Percentiles rank a stretch among this genome's conserved stretches.
phyloP scores from a whole-genome alignment of 2,888 invertebrate genomes.

The Pimpla rufipes region DNA sequence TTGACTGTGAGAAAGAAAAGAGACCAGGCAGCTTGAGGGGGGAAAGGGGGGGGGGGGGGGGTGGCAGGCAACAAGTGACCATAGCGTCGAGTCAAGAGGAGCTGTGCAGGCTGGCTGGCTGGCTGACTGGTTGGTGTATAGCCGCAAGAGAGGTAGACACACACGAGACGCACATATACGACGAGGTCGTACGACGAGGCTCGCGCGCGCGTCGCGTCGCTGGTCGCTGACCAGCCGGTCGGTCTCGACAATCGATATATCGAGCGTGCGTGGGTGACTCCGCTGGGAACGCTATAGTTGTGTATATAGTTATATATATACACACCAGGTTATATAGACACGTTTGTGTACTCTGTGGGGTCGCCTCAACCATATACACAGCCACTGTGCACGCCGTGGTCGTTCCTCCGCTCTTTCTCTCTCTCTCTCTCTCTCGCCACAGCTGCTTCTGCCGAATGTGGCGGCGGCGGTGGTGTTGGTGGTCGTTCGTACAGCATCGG shows the following conservation, averaged over 20 bases:
- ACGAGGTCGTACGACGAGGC: no score
- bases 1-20: constrained; percentile 73
- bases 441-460: constrained; percentile 10
- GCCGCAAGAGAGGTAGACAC: constrained; percentile 39
- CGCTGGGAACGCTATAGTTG: constrained; percentile 46
- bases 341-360: constrained; percentile 47
- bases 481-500: constrained; percentile 41
- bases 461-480: neutral
- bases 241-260: constrained; percentile 81
- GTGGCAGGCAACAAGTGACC: constrained; percentile 80
- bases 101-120: constrained; percentile 52
- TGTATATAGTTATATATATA: neutral
- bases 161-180: constrained; percentile 51
- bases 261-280: constrained; percentile 77
- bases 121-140: constrained; percentile 66
- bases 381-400: constrained; percentile 48
- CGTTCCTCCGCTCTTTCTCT: constrained; percentile 44
- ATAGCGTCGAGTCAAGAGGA: constrained; percentile 59
- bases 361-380: constrained; percentile 20
- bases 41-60: constrained; percentile 66
- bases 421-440: no score
- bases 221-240: constrained; percentile 81
- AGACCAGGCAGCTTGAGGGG: constrained; percentile 61
- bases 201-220: constrained; percentile 65
- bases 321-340: neutral